phyloP scores from a whole-genome alignment of 2,113 vertebrate species.

The Perca schrenkii region DNA sequence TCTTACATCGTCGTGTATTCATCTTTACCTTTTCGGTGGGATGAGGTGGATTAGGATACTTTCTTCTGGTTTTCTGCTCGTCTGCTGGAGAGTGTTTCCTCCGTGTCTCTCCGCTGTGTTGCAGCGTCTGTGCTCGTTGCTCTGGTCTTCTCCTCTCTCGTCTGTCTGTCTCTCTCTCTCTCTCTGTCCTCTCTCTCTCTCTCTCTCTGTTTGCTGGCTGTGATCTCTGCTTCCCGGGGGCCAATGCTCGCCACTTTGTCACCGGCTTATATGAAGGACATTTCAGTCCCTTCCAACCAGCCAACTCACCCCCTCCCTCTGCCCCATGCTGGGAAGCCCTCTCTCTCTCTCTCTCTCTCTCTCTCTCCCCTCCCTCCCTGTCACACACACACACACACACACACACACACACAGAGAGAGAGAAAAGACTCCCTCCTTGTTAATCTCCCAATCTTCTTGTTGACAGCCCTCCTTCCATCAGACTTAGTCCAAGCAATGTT shows the following conservation, averaged over 20 bases:
- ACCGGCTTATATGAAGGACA: constrained; percentile 81
- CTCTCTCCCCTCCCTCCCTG: neutral
- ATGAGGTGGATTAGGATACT: constrained; percentile 14
- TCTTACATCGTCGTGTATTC: neutral
- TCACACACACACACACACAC: neutral
- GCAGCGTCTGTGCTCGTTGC: constrained; percentile 34
- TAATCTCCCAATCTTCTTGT: constrained; percentile 75
- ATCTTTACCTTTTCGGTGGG: constrained; percentile 56
- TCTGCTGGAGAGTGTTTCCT: constrained; percentile 3
- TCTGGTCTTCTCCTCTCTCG: constrained; percentile 26
- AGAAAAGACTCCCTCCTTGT: constrained; percentile 55
- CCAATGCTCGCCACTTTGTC: constrained; percentile 69
- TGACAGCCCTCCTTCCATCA: constrained; percentile 48
- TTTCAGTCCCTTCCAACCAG: constrained; percentile 69
- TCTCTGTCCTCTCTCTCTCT: constrained; percentile 6
- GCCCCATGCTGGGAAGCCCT: constrained; percentile 62
- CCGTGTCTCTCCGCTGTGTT: constrained; percentile 22
- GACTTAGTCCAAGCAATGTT: constrained; percentile 3
- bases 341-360: constrained; percentile 28
- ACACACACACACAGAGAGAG: neutral
- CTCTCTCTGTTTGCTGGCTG: constrained; percentile 32
- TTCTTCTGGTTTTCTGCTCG: constrained; percentile 1
- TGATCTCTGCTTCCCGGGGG: constrained; percentile 66
- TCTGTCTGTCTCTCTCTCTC: neutral
- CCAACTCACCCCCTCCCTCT: constrained; percentile 61